A percentile compares a stretch with the other conserved stretches of the same genome.
Evolutionary conservation across 2,113 vertebrate species (phyloP).

Genomic region (Piaya cayana): DNA sequence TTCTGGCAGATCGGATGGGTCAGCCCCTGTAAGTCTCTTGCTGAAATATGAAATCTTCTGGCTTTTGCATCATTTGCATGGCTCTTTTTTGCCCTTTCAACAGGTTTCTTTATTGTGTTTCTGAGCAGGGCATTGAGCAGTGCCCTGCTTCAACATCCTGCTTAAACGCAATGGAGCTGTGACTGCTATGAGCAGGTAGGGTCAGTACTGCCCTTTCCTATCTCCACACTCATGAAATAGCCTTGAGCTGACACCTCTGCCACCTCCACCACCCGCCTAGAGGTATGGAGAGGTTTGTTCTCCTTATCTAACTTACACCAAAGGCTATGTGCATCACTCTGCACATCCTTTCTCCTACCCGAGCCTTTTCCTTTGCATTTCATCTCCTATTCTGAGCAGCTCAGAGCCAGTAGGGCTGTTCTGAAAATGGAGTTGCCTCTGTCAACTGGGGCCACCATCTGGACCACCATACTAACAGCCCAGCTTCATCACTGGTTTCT

Average conservation of each 20-base stretch:
- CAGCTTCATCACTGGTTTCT: background rate
- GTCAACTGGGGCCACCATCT: background rate
- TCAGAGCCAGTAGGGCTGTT: background rate
- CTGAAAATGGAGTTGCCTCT: background rate
- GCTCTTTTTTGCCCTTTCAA: background rate
- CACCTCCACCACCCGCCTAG: fast-evolving
- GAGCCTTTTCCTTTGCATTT: background rate
- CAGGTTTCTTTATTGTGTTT: background rate
- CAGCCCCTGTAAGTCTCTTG: background rate
- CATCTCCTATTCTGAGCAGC: background rate
- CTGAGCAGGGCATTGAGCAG: background rate
- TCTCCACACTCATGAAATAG: background rate
- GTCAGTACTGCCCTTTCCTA: background rate
- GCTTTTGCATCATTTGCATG: background rate
- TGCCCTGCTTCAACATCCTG: fast-evolving
- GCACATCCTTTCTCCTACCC: background rate
- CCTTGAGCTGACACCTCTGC: background rate
- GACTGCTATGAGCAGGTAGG: background rate
- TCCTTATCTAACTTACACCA: background rate
- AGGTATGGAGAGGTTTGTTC: background rate
- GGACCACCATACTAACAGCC: background rate
- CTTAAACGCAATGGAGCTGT: background rate
- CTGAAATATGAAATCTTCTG: background rate
- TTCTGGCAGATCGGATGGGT: background rate
- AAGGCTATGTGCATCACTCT: background rate